phyloP scores from a whole-genome alignment of 2,888 invertebrate species.

The Auanema sp. region DNA sequence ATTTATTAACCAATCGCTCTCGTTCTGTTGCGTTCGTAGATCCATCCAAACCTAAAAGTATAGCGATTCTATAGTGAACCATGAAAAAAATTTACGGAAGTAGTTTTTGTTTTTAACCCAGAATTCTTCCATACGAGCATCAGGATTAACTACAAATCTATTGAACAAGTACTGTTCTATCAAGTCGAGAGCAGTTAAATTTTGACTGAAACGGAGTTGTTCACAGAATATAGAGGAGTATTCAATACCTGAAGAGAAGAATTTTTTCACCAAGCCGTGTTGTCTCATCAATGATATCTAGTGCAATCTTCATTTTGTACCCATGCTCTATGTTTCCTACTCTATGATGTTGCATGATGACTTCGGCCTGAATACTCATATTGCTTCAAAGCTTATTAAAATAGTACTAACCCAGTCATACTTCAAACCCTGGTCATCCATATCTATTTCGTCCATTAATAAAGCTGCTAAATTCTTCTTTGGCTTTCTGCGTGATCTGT shows the following conservation, averaged over 20 bases:
- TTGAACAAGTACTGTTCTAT: constrained; percentile 88
- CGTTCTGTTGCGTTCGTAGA: constrained; percentile 90
- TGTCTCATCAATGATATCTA: constrained; percentile 86
- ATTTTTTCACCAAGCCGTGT: constrained; percentile 85
- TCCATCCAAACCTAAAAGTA: constrained; percentile 81
- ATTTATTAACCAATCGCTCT: constrained; percentile 92
- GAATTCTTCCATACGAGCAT: constrained; percentile 16
- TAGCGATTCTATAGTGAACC: not conserved
- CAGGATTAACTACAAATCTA: constrained; percentile 68
- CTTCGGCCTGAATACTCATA: constrained; percentile 65
- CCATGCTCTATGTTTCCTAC: constrained; percentile 88
- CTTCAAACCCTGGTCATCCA: constrained; percentile 24
- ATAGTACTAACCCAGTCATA: constrained; percentile 33
- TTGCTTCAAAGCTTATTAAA: not conserved
- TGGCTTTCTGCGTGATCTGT: not conserved
- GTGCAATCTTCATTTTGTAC: constrained; percentile 90
- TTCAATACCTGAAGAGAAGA: constrained; percentile 79
- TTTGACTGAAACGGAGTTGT: constrained; percentile 75
- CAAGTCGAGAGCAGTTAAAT: constrained; percentile 87
- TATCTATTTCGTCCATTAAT: constrained; percentile 25
- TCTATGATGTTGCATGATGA: constrained; percentile 72
- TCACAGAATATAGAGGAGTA: too few relatives aligned
- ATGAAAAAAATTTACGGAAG: constrained; percentile 75
- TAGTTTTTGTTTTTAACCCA: constrained; percentile 88
- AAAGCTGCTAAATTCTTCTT: constrained; percentile 3